Percentiles rank a stretch among this genome's conserved stretches.
Conservation (phyloP, 1,140 invertebrate species). For the Pseudomyrmex dendroicus region DNA sequence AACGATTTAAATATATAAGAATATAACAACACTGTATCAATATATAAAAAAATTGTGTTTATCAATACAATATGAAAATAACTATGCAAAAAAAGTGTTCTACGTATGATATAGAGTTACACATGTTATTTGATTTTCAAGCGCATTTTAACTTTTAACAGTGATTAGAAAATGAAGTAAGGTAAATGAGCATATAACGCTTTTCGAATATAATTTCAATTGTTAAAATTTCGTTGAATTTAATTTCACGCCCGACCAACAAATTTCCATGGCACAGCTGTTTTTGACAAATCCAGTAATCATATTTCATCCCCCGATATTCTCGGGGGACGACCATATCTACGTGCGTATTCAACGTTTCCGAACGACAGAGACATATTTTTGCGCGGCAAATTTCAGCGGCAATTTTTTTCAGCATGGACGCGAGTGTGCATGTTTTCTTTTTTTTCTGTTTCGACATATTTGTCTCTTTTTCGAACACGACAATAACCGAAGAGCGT, state of each 20-base stretch:
- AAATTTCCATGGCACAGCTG: conserved; percentile 71
- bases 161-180: conserved; percentile 28
- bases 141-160: not conserved
- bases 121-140: not conserved
- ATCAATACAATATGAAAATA: not conserved
- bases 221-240: conserved; percentile 68
- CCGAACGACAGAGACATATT: conserved; percentile 38
- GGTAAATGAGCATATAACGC: conserved; percentile 17
- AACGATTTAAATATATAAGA: not conserved
- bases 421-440: conserved; percentile 1
- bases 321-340: conserved; percentile 38
- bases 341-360: conserved; percentile 57
- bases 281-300: conserved; percentile 74
- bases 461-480: not conserved
- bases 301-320: conserved; percentile 71
- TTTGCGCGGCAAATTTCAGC: conserved; percentile 45
- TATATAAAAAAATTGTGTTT: not conserved
- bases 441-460: not conserved
- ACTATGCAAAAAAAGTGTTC: not conserved
- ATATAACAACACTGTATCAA: not conserved
- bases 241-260: conserved; percentile 68
- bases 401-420: conserved; percentile 46
- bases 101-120: not conserved
- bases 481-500: not conserved
- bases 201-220: conserved; percentile 31